Base-by-base conservation (phyloP, 2,113 vertebrate genomes). In the Sisor rabdophorus region DNA sequence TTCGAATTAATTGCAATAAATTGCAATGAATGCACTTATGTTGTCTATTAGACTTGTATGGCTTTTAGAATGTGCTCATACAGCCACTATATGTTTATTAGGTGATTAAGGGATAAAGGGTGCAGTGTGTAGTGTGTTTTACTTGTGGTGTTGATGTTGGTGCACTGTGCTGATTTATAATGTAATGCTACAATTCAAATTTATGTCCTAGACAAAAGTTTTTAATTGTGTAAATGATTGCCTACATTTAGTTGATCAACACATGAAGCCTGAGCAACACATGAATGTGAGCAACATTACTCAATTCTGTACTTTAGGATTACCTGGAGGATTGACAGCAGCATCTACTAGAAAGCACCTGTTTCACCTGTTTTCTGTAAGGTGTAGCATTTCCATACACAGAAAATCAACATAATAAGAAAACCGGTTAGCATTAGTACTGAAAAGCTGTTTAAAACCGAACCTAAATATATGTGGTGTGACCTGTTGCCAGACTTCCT, bases 321-420 rank as follows among this genome's bases (percentile, higher is more conserved):
- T 22, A 67, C 3, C 40, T 67, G 22, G 63, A 67, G 40, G 13
- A 48, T 67, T 17, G 16, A 48, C 16, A 24, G 24, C 36, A 3
- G 6, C 11, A 67, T 67, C 40, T 65, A 24, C 63, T 65, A 24
- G 40, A 47, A 63, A 30, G n/a, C n/a, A n/a, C n/a, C n/a, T n/a
- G n/a, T n/a, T n/a, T n/a, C n/a, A n/a, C n/a, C n/a, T 20, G 64
- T 48, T 67, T 48, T 67, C 40, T 65, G 36, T 65, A 47, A 65
- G 13, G 65, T 50, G 17, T 28, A 68, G 22, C 0, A 1, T 52
- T 22, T 65, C 24, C 36, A 15, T 24, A 11, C n/a, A 15, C n/a
- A 16, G n/a, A 0, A 13, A 65, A 13, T 47, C 22, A 65, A 12
- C 6, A 8, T 22, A 64, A 48, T 48, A 17, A 26, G 15, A 26